Evolutionary conservation across 2,797 vertebrate species (phyloP), one percentile per base, ranked within the genome.

Genomic region (Synanceia verrucosa): DNA sequence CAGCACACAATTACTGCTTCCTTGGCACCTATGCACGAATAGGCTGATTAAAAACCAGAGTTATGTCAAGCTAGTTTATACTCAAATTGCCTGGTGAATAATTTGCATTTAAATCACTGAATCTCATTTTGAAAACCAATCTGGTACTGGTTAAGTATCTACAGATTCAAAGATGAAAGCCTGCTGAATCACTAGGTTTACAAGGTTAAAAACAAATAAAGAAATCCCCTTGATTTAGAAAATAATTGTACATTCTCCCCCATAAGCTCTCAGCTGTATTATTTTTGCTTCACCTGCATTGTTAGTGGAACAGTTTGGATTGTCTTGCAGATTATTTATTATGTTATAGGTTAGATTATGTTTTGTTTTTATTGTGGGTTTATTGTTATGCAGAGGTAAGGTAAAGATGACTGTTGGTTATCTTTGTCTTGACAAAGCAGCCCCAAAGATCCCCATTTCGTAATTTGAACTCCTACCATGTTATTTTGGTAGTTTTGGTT

Each of bases 41-140:
- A 58, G 10, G 41, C 28, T 63, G 76, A 76, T 71, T 51, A 44
- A 44, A 78, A 56, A 62, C 0, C 0, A 23, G 29, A 78, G n/a
- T n/a, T 36, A 59, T 0, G 28, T 52, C 21, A 47, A 59, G 36
- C 29, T 43, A 31, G 18, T 73, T 72, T 69, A 53, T 46, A 47
- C 60, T 64, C 21, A 33, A 56, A 47, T 47, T 66, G 14, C n/a
- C 48, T 52, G 24, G 51, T 71, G 33, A 70, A 65, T 65, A 50
- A 77, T 71, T 70, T 67, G 43, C 53, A 73, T 76, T 73, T 70
- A 64, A 66, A 60, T 74, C n/a, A 36, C 26, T 37, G 46, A 69
- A 58, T 79, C 7, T 10, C 56, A 62, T 68, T 61, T 76, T 47
- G 39, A 57, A 73, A 65, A 52, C 41, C 23, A 55, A 58, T 46